These are phyloP conservation scores for Myoxocephalus aenaeus DNA, from an alignment of 2,797 vertebrate species.

Conservation along the genomic window DNA sequence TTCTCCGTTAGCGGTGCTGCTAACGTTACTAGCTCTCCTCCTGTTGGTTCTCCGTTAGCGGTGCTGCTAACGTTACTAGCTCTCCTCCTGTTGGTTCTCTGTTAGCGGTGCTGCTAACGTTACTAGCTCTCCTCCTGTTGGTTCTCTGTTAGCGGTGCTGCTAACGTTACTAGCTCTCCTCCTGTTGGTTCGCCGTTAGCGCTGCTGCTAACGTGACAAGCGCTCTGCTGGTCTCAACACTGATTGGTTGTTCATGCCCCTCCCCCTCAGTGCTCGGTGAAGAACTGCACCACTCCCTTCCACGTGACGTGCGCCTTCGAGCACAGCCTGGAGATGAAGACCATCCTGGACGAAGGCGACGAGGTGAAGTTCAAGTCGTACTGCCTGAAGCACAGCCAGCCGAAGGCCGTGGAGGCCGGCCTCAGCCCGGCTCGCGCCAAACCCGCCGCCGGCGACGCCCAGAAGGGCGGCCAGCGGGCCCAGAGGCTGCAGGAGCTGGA, in stretches of 20 bases:
- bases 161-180: too few species aligned
- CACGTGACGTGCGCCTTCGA: slow-evolving; percentile 99
- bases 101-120: too few species aligned
- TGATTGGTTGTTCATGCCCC: neutral
- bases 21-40: too few species aligned
- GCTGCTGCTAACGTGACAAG: too few species aligned
- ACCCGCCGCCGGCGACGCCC: slow-evolving; percentile 84
- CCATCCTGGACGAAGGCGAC: slow-evolving; percentile 95
- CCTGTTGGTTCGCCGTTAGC: too few species aligned
- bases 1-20: too few species aligned
- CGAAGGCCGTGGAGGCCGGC: slow-evolving; percentile 84
- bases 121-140: too few species aligned
- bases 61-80: too few species aligned
- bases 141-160: too few species aligned
- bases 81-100: too few species aligned
- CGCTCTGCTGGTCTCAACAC: too few species aligned
- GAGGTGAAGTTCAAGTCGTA: slow-evolving; percentile 98
- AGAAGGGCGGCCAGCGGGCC: slow-evolving; percentile 91
- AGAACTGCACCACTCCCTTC: slow-evolving; percentile 98
- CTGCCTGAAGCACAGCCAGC: slow-evolving; percentile 97
- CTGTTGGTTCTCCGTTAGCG: too few species aligned
- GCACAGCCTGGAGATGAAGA: slow-evolving; percentile 98
- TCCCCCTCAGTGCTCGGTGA: slow-evolving; percentile 91
- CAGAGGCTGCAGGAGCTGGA: slow-evolving; percentile 96
- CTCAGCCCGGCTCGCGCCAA: slow-evolving; percentile 87